A percentile compares a stretch with the other conserved stretches of the same genome.
Conservation (phyloP, 1,140 invertebrate species). For the Colletes latitarsis region DNA sequence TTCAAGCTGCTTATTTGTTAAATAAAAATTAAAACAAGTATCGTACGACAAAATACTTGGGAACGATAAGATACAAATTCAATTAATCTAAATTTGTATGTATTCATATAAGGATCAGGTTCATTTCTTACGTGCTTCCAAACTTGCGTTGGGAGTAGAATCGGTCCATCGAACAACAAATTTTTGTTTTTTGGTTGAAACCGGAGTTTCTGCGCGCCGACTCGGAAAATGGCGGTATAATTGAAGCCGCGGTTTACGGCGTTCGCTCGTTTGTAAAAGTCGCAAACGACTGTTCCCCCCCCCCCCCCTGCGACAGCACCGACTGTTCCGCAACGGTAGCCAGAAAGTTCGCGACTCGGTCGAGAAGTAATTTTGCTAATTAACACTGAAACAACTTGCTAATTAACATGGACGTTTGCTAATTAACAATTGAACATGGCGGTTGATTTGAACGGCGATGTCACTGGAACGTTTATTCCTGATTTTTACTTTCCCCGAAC, state of each 20-base stretch:
- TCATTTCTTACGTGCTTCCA: too few species aligned
- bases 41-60: too few species aligned
- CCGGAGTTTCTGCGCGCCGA: too few species aligned
- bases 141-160: too few species aligned
- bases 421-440: constrained; percentile 17
- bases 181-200: too few species aligned
- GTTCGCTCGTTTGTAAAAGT: neutral
- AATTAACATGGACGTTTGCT: constrained; percentile 31
- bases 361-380: constrained; percentile 36
- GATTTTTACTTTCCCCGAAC: neutral
- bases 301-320: neutral
- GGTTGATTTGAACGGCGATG: neutral
- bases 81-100: too few species aligned
- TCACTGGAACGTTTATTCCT: neutral
- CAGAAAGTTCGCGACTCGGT: neutral
- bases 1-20: too few species aligned
- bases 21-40: too few species aligned
- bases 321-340: constrained; percentile 20
- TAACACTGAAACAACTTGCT: constrained; percentile 29
- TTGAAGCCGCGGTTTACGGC: neutral
- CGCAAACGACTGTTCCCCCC: constrained; percentile 14
- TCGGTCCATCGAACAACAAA: too few species aligned
- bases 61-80: too few species aligned
- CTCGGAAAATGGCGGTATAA: neutral
- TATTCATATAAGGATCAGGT: too few species aligned